These are phyloP conservation scores for Cochlearius cochlearius DNA, from an alignment of 2,113 vertebrate genomes.

Conservation along the genomic window DNA sequence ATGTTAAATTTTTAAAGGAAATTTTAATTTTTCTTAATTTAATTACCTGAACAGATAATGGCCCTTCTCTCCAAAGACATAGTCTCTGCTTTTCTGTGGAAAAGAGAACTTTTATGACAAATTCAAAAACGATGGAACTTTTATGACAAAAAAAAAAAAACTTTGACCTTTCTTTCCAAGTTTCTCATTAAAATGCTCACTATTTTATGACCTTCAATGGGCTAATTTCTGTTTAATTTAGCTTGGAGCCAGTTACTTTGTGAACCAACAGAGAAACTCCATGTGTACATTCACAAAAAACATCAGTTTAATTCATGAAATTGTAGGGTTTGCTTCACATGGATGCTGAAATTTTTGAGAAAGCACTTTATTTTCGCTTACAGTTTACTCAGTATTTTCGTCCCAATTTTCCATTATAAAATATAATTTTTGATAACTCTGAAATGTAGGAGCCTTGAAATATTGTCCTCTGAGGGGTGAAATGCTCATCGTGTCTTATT, in stretches of 20 bases:
- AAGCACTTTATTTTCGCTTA: not conserved
- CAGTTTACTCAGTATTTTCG: not conserved
- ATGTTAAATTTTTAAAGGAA: not conserved
- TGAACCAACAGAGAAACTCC: not conserved
- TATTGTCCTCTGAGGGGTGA: not conserved
- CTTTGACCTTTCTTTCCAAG: not conserved
- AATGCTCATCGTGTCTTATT: not conserved
- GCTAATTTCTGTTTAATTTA: conserved; percentile 2
- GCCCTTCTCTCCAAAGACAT: not conserved
- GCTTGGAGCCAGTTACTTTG: not conserved
- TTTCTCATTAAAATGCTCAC: not conserved
- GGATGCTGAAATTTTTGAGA: not conserved
- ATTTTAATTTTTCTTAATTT: not conserved
- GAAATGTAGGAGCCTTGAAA: not conserved
- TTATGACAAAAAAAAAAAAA: not conserved
- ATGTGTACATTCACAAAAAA: not conserved
- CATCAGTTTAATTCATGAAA: not conserved
- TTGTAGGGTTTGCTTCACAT: not conserved
- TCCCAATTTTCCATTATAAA: not conserved
- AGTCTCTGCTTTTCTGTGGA: not conserved
- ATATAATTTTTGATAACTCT: not conserved
- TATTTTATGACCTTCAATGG: not conserved
- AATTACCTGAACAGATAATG: not conserved
- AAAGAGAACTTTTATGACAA: not conserved
- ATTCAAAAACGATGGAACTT: not conserved